Evolutionary conservation across 2,797 vertebrate species (phyloP).

Genomic region (Passerculus sandwichensis): DNA sequence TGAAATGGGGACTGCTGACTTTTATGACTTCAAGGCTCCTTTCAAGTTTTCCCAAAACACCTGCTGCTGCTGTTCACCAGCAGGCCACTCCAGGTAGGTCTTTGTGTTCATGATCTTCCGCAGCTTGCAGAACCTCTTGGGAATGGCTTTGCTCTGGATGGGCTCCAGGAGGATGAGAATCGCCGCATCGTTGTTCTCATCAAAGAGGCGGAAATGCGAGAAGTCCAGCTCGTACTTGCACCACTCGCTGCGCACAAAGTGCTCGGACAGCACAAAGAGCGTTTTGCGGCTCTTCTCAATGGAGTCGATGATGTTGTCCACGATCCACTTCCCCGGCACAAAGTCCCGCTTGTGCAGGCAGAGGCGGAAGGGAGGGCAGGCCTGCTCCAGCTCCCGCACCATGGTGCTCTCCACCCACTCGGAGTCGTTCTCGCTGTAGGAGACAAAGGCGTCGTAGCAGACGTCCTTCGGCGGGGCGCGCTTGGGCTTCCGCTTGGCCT

Average conservation of each 20-base stretch:
- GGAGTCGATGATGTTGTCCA: slow-evolving; percentile 88
- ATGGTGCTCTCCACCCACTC: slow-evolving; percentile 85
- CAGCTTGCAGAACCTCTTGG: slow-evolving; percentile 15
- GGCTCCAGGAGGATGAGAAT: neutral
- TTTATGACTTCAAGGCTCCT: slow-evolving; percentile 71
- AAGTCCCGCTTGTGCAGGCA: slow-evolving; percentile 89
- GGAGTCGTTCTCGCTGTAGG: slow-evolving; percentile 83
- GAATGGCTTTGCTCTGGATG: neutral
- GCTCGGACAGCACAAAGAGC: slow-evolving; percentile 85
- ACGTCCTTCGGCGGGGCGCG: slow-evolving; percentile 20
- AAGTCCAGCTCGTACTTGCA: slow-evolving; percentile 90
- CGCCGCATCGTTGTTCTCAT: neutral
- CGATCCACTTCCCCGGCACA: slow-evolving; percentile 85
- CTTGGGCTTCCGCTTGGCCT: slow-evolving; percentile 78
- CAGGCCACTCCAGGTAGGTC: slow-evolving; percentile 85
- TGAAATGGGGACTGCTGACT: neutral
- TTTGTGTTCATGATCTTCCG: slow-evolving; percentile 79
- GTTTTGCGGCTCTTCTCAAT: slow-evolving; percentile 86
- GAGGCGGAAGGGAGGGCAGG: slow-evolving; percentile 74
- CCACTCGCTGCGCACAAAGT: slow-evolving; percentile 88
- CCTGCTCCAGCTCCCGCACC: slow-evolving; percentile 81
- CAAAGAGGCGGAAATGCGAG: slow-evolving; percentile 87
- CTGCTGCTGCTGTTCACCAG: slow-evolving; percentile 63
- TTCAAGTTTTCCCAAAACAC: slow-evolving; percentile 83
- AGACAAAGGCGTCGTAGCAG: slow-evolving; percentile 82